Conservation (phyloP, 2,797 vertebrate species). For the Megaceryle alcyon region DNA sequence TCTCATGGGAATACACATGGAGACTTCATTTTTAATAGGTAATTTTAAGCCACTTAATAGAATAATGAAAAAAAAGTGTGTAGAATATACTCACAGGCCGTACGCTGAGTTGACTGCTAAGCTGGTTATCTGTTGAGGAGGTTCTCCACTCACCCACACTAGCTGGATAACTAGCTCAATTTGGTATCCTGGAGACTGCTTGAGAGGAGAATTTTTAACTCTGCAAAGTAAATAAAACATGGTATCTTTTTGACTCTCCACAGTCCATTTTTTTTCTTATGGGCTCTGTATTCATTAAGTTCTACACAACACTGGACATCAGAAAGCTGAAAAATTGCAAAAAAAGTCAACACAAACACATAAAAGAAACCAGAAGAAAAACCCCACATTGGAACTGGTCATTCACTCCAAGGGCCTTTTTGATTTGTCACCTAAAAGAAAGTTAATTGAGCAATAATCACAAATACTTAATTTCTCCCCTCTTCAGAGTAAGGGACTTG, state of each 20-base stretch:
- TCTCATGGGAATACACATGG: background rate
- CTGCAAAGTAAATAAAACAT: conserved; percentile 76
- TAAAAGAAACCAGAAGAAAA: background rate
- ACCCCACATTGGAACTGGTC: background rate
- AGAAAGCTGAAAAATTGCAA: background rate
- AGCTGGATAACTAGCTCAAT: conserved; percentile 95
- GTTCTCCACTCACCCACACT: conserved; percentile 97
- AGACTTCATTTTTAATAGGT: background rate
- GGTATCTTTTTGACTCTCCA: background rate
- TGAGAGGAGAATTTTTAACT: conserved; percentile 93
- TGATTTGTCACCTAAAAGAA: background rate
- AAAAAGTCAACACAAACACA: background rate
- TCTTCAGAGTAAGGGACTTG: background rate
- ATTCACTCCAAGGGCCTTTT: background rate
- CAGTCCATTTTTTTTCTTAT: background rate
- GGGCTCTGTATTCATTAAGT: background rate
- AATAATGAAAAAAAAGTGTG: background rate
- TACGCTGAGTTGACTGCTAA: conserved; percentile 94
- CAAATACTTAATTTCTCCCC: background rate
- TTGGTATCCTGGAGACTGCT: conserved; percentile 96
- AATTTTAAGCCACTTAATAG: background rate
- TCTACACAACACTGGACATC: accelerated
- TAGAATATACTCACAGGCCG: conserved; percentile 88
- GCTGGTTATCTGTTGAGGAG: conserved; percentile 96
- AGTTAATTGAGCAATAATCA: background rate